A percentile compares a stretch with the other conserved stretches of the same genome.
Conservation (phyloP, 2,888 invertebrate species). For the Microctonus brassicae region DNA sequence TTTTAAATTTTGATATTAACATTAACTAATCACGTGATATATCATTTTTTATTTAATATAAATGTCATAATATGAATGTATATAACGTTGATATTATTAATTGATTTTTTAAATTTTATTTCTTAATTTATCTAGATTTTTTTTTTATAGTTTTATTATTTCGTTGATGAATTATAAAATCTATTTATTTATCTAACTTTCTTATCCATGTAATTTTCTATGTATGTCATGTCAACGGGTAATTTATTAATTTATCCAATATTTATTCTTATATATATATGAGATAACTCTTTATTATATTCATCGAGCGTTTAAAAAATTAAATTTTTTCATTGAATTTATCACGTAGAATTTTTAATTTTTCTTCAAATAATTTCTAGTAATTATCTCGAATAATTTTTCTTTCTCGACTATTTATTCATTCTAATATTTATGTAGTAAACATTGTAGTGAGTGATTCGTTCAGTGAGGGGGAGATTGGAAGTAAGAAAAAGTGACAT, state of each 20-base stretch:
- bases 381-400: not conserved
- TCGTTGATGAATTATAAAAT: not conserved
- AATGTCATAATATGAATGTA: too few species aligned
- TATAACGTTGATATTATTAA: too few species aligned
- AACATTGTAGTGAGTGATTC: not conserved
- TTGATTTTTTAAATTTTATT: not conserved
- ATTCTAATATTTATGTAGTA: not conserved
- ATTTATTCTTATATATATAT: not conserved
- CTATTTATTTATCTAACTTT: not conserved
- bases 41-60: slow-evolving; percentile 8
- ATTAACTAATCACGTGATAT: slow-evolving; percentile 28
- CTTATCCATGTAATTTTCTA: not conserved
- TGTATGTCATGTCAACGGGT: not conserved
- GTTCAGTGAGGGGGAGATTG: not conserved
- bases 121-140: not conserved
- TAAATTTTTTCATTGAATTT: not conserved
- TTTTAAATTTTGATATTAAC: slow-evolving; percentile 24
- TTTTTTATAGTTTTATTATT: not conserved
- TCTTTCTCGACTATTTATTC: too few species aligned
- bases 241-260: not conserved
- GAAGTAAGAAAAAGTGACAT: slow-evolving; percentile 22
- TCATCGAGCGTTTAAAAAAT: not conserved
- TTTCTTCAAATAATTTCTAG: not conserved
- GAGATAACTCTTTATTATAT: not conserved
- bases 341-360: not conserved